phyloP scores from a whole-genome alignment of 2,888 invertebrate species.

The Arenicola marina region DNA sequence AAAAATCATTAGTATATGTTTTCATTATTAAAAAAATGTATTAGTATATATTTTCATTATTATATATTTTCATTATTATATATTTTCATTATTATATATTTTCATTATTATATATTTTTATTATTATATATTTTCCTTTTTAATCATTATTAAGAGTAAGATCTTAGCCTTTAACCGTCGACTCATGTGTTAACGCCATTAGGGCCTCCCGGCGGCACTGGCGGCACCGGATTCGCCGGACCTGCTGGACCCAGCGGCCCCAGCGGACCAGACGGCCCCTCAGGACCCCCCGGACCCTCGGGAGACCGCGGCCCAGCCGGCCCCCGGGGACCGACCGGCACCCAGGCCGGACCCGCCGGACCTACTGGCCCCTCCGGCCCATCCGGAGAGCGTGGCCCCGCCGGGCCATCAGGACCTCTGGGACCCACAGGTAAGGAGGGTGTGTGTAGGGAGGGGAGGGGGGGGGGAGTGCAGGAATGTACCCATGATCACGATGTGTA shows the following conservation, averaged over 20 bases:
- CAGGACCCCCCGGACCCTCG: background rate
- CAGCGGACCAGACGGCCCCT: background rate
- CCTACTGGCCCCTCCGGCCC: background rate
- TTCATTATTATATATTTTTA: background rate
- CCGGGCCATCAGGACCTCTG: slow-evolving; percentile 13
- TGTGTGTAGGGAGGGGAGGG: too few species aligned
- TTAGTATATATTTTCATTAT: background rate
- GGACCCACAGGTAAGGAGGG: slow-evolving; percentile 15
- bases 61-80: background rate
- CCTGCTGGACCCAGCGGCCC: slow-evolving; percentile 5
- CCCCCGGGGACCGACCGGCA: background rate
- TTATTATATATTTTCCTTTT: too few species aligned
- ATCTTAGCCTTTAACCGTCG: too few species aligned
- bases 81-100: background rate
- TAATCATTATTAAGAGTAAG: too few species aligned
- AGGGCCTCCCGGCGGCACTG: slow-evolving; percentile 10
- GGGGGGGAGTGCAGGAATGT: too few species aligned
- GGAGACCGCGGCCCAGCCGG: slow-evolving; percentile 7
- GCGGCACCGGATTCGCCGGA: slow-evolving; percentile 11
- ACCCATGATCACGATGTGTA: too few species aligned
- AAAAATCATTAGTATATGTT: too few species aligned
- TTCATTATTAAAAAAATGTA: slow-evolving; percentile 4
- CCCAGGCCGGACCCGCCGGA: slow-evolving; percentile 14
- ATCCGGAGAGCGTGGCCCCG: slow-evolving; percentile 10
- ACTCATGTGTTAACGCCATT: slow-evolving; percentile 1